Base-by-base conservation (phyloP, 2,888 invertebrate genomes). In the Sesia apiformis region DNA sequence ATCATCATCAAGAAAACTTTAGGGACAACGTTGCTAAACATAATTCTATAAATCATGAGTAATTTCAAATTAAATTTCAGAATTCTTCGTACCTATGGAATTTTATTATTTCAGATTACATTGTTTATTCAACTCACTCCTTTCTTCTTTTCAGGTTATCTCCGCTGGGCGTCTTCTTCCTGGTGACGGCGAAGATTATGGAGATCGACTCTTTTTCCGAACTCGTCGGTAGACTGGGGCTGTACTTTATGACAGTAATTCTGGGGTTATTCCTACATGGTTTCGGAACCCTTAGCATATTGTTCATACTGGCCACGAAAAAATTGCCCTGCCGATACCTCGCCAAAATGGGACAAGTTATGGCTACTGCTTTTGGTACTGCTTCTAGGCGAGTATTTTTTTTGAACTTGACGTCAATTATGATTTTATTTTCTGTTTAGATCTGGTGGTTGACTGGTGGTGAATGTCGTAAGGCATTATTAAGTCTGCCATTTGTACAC, bases 361-460 rank as follows among this genome's bases (percentile, higher is more conserved):
- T 98, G 83, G 96, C 97, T 3, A 98, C 98, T 1, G 98, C 98
- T 51, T 98, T 98, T 77, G 98, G 98, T 65, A 98, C 98, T 40
- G 97, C 98, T 40, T 98, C 98, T 43, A 95, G 96, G 93, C 92
- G 77, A 64, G 59, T 52, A 4, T 41, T 2, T 49, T 55, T n/a
- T 51, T 39, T 51, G 3, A 23, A 46, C 23, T 4, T 8, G 23
- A n/a, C 3, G 23, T 46, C 8, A 8, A 41, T 41, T 41, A 41
- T 41, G 41, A 41, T 41, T 41, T 2, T 5, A 41, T 41, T 41
- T 41, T 23, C 23, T 23, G 23, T 23, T 23, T 23, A 1, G 23
- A 23, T 23, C 23, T 23, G 23, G 23, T 23, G 23, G 23, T 2
- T 23, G 23, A 23, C 23, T 23, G 23, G 23, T 23, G 2, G 23